Evolutionary conservation across 2,113 vertebrate species (phyloP), one percentile per base, ranked within the genome.

Genomic region (Mobula hypostoma): DNA sequence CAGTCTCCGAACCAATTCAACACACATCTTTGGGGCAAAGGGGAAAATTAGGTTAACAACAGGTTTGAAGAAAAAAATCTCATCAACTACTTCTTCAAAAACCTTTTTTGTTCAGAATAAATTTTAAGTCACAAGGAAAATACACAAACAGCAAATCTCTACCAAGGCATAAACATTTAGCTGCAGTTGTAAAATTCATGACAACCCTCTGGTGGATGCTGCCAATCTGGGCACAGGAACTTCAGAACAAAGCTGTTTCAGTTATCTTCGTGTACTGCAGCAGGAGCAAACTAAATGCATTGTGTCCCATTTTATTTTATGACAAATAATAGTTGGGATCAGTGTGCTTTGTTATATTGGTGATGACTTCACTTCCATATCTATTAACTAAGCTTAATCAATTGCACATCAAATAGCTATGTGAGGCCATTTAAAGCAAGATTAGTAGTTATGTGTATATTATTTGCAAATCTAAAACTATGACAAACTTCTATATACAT

Each of bases 1-100:
- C 99, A 99, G 96, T 99, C 99, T 91, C 99, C 99, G 96, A 99
- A 99, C 99, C 99, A 99, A 95, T 99, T 99, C 96, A 99, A 95
- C 95, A 99, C 99, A 95, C 99, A 99, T 95, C 99, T 99, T 63
- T n/a, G 21, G 7, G 11, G 95, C 94, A 87, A 40, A 76, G 29
- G n/a, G 66, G 70, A 58, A 21, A 87, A 58, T 17, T 70, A 29
- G 0, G n/a, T 76, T 87, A 27, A 61, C 29, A 24, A 61, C 29
- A 14, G 2, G 80, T 91, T 61, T 79, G 21, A 48, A 48, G 74
- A 61, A 94, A 17, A 94, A 68, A 66, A 61, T 77, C n/a, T 66
- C 5, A 80, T 76, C 48, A 94, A 36, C 17, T 40, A 70, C 68
- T 70, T 72, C n/a, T 21, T 36, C 19, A 93, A 21, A 93, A 72